A percentile compares a stretch with the other conserved stretches of the same genome.
Evolutionary conservation across 2,888 invertebrate species (phyloP).

Genomic region (Eristalis tenax): DNA sequence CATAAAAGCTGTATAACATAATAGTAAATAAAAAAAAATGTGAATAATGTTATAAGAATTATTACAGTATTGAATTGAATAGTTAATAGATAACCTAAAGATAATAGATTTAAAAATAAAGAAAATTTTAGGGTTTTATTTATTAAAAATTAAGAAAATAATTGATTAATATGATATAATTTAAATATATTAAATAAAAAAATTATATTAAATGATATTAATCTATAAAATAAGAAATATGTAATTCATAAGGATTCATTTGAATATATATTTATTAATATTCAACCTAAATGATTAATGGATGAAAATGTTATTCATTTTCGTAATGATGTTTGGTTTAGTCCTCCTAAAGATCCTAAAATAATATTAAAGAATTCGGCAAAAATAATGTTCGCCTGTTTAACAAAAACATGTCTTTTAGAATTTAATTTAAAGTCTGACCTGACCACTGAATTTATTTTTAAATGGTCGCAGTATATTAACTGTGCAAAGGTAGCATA

Average conservation of each 20-base stretch:
- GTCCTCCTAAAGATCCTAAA: constrained; percentile 82
- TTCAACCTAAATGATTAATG: constrained; percentile 85
- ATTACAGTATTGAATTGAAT: constrained; percentile 83
- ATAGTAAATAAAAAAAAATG: constrained; percentile 83
- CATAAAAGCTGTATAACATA: constrained; percentile 82
- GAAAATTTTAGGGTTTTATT: constrained; percentile 82
- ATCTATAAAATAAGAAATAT: constrained; percentile 82
- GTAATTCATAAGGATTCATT: constrained; percentile 82
- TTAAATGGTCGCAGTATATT: no score
- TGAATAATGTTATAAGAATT: constrained; percentile 83
- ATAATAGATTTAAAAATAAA: constrained; percentile 83
- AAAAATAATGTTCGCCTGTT: no score
- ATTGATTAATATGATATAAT: constrained; percentile 82
- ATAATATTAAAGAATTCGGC: constrained; percentile 82
- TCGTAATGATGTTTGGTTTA: constrained; percentile 83
- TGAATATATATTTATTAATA: constrained; percentile 81
- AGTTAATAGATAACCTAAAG: constrained; percentile 83
- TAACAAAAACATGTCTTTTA: no score
- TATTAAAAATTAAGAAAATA: constrained; percentile 80
- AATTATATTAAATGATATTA: constrained; percentile 82
- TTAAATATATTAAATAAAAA: constrained; percentile 82
- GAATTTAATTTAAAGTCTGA: constrained; percentile 83
- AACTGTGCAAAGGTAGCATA: no score
- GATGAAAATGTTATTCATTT: constrained; percentile 85
- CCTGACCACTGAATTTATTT: constrained; percentile 83